A percentile compares a stretch with the other conserved stretches of the same genome.
Evolutionary conservation across 1,140 invertebrate species (phyloP).

Genomic region (Epicauta chinensis): DNA sequence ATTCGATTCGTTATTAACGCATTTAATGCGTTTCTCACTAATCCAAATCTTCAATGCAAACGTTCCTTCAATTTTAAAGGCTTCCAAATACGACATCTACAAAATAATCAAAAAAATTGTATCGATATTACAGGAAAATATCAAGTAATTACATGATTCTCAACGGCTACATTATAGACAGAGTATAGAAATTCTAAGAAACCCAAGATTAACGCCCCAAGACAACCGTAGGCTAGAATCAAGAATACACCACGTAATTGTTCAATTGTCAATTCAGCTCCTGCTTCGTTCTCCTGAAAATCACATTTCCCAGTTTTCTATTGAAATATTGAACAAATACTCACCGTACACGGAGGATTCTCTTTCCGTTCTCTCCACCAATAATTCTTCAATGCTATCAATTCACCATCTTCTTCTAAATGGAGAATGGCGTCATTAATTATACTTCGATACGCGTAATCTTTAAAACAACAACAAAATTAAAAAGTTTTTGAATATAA

Average conservation of each 20-base stretch:
- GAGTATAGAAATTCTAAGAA: conserved; percentile 77
- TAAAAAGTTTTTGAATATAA: conserved; percentile 28
- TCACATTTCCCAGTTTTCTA: too few relatives aligned
- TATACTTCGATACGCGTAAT: conserved; percentile 61
- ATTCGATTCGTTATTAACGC: not conserved
- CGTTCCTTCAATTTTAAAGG: conserved; percentile 53
- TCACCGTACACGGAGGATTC: conserved; percentile 19
- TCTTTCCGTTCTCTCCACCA: conserved; percentile 70
- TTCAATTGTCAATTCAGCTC: conserved; percentile 41
- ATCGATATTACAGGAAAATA: too few relatives aligned
- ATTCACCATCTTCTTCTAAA: conserved; percentile 70
- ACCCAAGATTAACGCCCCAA: conserved; percentile 56
- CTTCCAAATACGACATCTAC: conserved; percentile 55
- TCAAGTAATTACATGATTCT: conserved; percentile 54
- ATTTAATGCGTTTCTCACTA: conserved; percentile 53
- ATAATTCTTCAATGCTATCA: conserved; percentile 69
- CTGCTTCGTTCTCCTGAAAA: conserved; percentile 8
- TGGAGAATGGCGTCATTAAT: conserved; percentile 69
- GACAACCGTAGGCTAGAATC: conserved; percentile 65
- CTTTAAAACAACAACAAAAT: conserved; percentile 40
- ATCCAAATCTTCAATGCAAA: conserved; percentile 57
- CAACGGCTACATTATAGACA: conserved; percentile 64
- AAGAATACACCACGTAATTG: conserved; percentile 80
- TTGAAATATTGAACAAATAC: too few relatives aligned
- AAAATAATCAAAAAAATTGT: conserved; percentile 1